These are phyloP conservation scores for Scomberomorus guttatus DNA, from an alignment of 2,797 vertebrate genomes.

Conservation along the genomic window DNA sequence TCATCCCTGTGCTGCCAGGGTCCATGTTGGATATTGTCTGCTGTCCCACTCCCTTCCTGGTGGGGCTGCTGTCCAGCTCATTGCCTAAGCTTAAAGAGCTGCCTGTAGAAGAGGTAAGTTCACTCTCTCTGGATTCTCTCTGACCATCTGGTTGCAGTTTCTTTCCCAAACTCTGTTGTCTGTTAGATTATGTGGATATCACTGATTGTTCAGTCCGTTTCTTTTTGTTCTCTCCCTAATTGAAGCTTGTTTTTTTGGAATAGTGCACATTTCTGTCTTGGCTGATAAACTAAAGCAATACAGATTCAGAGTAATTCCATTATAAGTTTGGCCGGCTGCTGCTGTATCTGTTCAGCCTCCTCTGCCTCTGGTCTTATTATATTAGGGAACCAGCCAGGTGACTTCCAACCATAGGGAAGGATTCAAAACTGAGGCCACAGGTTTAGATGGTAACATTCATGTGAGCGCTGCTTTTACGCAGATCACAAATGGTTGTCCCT, in stretches of 20 bases:
- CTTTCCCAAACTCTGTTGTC: neutral
- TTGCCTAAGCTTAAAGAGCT: conserved; percentile 97
- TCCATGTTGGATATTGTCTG: conserved; percentile 99
- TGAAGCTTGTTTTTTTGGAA: conserved; percentile 5
- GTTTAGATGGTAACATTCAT: neutral
- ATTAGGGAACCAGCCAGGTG: conserved; percentile 27
- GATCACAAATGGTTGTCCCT: neutral
- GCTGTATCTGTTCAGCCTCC: conserved; percentile 11
- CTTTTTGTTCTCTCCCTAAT: conserved; percentile 10
- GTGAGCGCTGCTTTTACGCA: neutral
- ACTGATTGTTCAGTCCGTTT: neutral
- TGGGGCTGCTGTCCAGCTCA: conserved; percentile 96
- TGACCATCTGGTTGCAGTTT: neutral
- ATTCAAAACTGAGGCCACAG: neutral
- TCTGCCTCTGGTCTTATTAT: conserved; percentile 23
- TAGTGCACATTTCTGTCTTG: conserved; percentile 9
- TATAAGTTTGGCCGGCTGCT: conserved; percentile 20
- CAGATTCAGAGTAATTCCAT: conserved; percentile 32
- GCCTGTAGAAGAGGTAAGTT: conserved; percentile 95
- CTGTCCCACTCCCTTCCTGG: conserved; percentile 98
- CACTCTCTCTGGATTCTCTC: neutral
- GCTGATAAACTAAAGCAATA: conserved; percentile 28
- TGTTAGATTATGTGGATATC: neutral
- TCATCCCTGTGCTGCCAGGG: conserved; percentile 97
- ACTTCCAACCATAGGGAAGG: conserved; percentile 3